These are phyloP conservation scores for Steinernema carpocapsae DNA, from an alignment of 2,888 invertebrate species.

Conservation along the genomic window DNA sequence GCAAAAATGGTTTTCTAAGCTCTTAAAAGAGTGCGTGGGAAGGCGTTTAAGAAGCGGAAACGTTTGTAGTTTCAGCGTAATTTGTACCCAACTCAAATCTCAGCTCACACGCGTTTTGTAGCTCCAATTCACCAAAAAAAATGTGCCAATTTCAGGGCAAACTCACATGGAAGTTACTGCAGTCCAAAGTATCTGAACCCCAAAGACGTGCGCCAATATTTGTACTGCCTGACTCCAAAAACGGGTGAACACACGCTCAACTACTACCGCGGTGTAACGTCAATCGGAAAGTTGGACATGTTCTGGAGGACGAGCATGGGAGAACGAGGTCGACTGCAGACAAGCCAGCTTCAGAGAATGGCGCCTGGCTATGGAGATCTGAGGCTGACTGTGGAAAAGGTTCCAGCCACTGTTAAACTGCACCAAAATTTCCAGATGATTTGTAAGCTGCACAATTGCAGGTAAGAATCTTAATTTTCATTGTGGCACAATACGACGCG, in stretches of 20 bases:
- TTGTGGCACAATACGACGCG: conserved; percentile 24
- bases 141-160: background rate
- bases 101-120: too few relatives aligned
- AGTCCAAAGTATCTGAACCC: conserved; percentile 77
- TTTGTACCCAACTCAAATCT: too few relatives aligned
- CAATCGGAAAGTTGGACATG: conserved; percentile 78
- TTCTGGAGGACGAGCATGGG: conserved; percentile 86
- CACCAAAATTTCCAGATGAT: conserved; percentile 84
- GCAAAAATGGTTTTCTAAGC: too few relatives aligned
- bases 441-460: conserved; percentile 80
- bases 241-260: conserved; percentile 47
- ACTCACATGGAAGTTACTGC: conserved; percentile 47
- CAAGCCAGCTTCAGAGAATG: conserved; percentile 87
- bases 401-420: conserved; percentile 83
- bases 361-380: conserved; percentile 91
- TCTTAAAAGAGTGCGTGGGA: too few relatives aligned
- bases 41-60: too few relatives aligned
- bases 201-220: conserved; percentile 88
- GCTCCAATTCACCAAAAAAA: too few relatives aligned
- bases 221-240: conserved; percentile 79
- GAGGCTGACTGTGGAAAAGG: conserved; percentile 81
- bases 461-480: conserved; percentile 73
- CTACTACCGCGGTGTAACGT: conserved; percentile 76
- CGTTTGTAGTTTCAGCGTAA: too few relatives aligned
- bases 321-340: conserved; percentile 70